Evolutionary conservation across 2,797 vertebrate genomes (phyloP), one percentile per base, ranked within the genome.

Genomic region (Acridotheres tristis): DNA sequence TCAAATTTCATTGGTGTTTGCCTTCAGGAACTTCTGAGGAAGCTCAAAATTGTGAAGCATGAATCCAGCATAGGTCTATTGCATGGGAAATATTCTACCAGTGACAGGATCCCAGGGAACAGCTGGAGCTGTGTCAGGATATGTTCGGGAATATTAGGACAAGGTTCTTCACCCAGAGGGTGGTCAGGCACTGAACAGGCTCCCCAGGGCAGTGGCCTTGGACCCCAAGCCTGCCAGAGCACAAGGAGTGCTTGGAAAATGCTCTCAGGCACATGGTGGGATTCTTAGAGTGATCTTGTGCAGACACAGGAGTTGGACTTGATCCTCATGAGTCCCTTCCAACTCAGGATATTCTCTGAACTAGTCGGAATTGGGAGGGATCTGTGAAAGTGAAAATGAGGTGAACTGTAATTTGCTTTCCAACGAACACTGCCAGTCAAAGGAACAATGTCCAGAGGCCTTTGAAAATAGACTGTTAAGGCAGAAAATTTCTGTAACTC

Each of bases 61-160:
- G 26, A 55, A 65, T 88, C 68, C 47, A 40, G 38, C 22, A 11
- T 7, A 16, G 15, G 30, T 65, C n/a, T 71, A 4, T 34, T 54
- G n/a, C 40, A 40, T 0, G 0, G 66, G 21, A 59, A 59, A 7
- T 42, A 16, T 53, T 40, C 18, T 5, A 10, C 25, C n/a, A 47
- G 65, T 40, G 58, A 59, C 45, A 65, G 22, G 38, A 65, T 16
- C 9, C 17, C 43, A 48, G 74, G 57, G 65, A 77, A 30, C 9
- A 40, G 42, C 74, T 63, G 30, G 10, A 77, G 34, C 34, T 55
- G 40, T 42, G 38, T 32, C 45, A 72, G n/a, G 32, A 36, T 6
- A 14, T 7, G 45, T 29, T 45, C 47, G 18, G 21, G 54, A 34
- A 12, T 77, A 53, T 47, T 53, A 53, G 40, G 53, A 53, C 27